Base-by-base conservation (phyloP, 2,113 vertebrate genomes). In the Zootoca vivipara region DNA sequence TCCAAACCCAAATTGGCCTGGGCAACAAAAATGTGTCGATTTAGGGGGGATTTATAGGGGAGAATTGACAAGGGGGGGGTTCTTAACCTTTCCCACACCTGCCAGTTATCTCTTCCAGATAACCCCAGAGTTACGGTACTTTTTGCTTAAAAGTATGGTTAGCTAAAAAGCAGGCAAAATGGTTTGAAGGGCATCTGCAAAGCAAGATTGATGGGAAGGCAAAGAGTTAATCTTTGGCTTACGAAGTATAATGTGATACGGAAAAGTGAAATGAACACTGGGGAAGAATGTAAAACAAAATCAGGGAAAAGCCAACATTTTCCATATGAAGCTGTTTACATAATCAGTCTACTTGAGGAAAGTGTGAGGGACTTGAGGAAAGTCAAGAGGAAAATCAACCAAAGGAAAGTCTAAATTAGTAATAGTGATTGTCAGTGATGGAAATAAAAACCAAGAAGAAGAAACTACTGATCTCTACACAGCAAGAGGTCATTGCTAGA, bases 401-500 rank as follows among this genome's bases (percentile, higher is more conserved):
- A 8, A 35, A 30, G 46, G 18, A 38, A 93, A 58, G 75, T 64
- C 0, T 58, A 42, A 78, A 89, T 64, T 26, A 13, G 18, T 20
- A 78, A 78, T 1, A 62, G 2, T 73, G 62, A 82, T 86, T 92
- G 33, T 5, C 42, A 42, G 86, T 87, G n/a, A 10, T 87, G 4
- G 69, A 79, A 89, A 85, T 22, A 72, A 80, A 87, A 70, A 38
- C 65, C 15, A 20, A 62, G 18, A 64, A 24, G 28, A 2, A 86
- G 73, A 42, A 40, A 67, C 82, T 1, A 0, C 13, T 7, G 85
- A 56, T 86, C 33, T 33, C 7, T 75, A 18, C 73, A 26, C 52
- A 85, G 88, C 78, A 90, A 83, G 89, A 87, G 70, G 90, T 87
- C 80, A 33, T 0, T 87, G 88, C 86, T 86, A 2, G 20, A 86